Evolutionary conservation across 1,140 invertebrate genomes (phyloP), one percentile per base, ranked within the genome.

Genomic region (Macrocentrus cingulum): DNA sequence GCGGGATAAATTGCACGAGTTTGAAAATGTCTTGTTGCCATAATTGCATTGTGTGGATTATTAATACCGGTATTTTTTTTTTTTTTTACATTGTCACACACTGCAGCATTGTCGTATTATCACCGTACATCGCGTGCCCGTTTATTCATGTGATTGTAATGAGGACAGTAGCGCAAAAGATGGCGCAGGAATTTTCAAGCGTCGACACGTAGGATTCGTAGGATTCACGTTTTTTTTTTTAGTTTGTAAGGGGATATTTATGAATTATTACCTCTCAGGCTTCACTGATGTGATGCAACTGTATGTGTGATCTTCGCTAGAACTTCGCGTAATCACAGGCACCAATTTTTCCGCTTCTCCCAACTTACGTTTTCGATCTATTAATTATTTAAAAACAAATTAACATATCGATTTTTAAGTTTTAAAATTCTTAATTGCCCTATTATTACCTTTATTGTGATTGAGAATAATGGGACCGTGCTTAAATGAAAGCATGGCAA

Each of bases 241-340:
- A n/a, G n/a, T n/a, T n/a, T n/a, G n/a, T n/a, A n/a, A n/a, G n/a
- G n/a, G n/a, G n/a, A n/a, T n/a, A n/a, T n/a, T n/a, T n/a, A n/a
- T n/a, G n/a, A 25, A 41, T 42, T 29, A 25, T 23, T 54, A 80
- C 77, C 74, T 76, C 60, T 74, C 75, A 25, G 75, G 61, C 64
- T 77, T 76, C 6, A 73, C 60, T 15, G 78, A 76, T 1, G 76
- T 75, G 23, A 77, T 72, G 42, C 75, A 79, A 51, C 85, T 87
- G 64, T 92, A 91, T 9, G 88, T 91, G 66, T 92, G 90, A 75
- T 92, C 90, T 68, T 89, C 87, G 67, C 87, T 89, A 1, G 89
- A 90, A 53, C 85, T 88, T 42, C 83, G 84, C 5, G 87, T 90
- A 36, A 89, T 88, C 46, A 89, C 82, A 63, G 85, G 85, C 51